phyloP scores from a whole-genome alignment of 2,797 vertebrate genomes.

The Jordanella pulchra region DNA sequence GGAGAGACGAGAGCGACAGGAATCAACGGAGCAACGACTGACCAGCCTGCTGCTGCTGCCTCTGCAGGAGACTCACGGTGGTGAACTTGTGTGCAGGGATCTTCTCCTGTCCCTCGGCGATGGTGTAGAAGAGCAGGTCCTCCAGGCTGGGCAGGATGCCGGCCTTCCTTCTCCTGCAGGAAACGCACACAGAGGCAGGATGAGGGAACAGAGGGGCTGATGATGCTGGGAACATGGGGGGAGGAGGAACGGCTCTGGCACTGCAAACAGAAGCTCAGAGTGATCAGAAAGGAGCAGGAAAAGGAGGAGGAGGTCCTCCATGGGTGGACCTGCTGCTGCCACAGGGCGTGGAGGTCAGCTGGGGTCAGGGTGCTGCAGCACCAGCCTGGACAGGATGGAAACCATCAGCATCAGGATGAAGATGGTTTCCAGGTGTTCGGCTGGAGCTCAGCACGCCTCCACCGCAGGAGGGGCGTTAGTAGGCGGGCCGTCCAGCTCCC shows the following conservation, averaged over 20 bases:
- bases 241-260: background rate
- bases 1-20: slow-evolving; percentile 25
- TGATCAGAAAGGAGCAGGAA: slow-evolving; percentile 22
- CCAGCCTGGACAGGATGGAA: slow-evolving; percentile 46
- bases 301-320: slow-evolving; percentile 27
- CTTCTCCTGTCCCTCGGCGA: slow-evolving; percentile 96
- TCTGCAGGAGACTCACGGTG: slow-evolving; percentile 82
- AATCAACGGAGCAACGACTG: slow-evolving; percentile 32
- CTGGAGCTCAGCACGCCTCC: slow-evolving; percentile 52
- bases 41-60: background rate
- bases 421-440: slow-evolving; percentile 19
- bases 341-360: slow-evolving; percentile 26
- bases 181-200: slow-evolving; percentile 16
- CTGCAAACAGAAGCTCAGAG: slow-evolving; percentile 56
- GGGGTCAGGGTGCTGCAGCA: slow-evolving; percentile 40
- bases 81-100: slow-evolving; percentile 99
- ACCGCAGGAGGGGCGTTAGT: slow-evolving; percentile 59
- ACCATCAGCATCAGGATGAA: background rate
- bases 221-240: slow-evolving; percentile 2
- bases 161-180: slow-evolving; percentile 89
- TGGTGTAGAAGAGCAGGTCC: slow-evolving; percentile 98
- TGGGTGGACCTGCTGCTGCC: slow-evolving; percentile 14
- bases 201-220: slow-evolving; percentile 10
- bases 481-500: slow-evolving; percentile 36
- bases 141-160: slow-evolving; percentile 95